Evolutionary conservation across 53 echinoderm and acorn worm genomes (phyloP).

Genomic region (Crossaster papposus): DNA sequence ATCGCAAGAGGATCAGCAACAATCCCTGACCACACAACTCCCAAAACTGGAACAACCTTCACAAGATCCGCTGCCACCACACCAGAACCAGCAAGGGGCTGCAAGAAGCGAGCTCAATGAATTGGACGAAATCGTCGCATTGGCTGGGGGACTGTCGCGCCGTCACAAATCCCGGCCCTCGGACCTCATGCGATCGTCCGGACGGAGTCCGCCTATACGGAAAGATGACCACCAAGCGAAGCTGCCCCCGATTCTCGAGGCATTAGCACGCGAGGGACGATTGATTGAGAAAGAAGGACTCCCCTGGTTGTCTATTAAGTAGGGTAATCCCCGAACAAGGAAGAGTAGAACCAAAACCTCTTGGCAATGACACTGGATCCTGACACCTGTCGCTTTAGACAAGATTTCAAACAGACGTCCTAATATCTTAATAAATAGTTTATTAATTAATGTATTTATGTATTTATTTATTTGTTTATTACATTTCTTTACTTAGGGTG

Average conservation of each 20-base stretch:
- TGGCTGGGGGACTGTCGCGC: constrained; percentile 19
- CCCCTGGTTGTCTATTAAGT: constrained; percentile 14
- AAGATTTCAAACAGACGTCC: too few species aligned
- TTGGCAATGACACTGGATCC: too few species aligned
- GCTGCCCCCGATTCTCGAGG: constrained; percentile 5
- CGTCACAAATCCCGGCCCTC: neutral
- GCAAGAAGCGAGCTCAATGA: constrained; percentile 19
- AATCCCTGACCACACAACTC: neutral
- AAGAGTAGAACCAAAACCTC: too few species aligned
- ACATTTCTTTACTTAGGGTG: too few species aligned
- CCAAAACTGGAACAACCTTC: neutral
- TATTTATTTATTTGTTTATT: too few species aligned
- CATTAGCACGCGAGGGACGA: neutral
- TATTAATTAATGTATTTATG: too few species aligned
- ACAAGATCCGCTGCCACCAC: neutral
- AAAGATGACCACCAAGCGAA: neutral
- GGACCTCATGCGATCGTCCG: neutral
- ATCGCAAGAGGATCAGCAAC: neutral
- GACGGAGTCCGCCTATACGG: neutral
- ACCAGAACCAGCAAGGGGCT: neutral
- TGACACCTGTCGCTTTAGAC: too few species aligned
- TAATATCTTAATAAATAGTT: too few species aligned
- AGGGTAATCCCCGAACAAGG: neutral
- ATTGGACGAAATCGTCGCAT: constrained; percentile 28
- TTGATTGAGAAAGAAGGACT: constrained; percentile 24